Conservation (phyloP, 2,888 invertebrate species). For the Pardosa pseudoannulata region DNA sequence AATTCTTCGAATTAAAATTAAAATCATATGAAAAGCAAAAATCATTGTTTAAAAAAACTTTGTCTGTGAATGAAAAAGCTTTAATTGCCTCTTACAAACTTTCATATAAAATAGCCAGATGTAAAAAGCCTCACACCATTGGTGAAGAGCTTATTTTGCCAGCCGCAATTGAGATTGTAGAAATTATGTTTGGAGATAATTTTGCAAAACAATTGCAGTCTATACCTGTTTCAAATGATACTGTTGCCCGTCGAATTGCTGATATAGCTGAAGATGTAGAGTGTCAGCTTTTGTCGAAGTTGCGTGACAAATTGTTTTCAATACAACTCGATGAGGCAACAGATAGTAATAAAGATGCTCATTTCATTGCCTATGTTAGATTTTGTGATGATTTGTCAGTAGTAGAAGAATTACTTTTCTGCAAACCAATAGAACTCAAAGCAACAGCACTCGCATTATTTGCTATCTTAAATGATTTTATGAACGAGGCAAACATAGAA, state of each 20-base stretch:
- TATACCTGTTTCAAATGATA: slow-evolving; percentile 35
- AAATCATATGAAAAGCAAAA: too few relatives aligned
- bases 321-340: slow-evolving; percentile 36
- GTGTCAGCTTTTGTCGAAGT: slow-evolving; percentile 53
- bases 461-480: slow-evolving; percentile 41
- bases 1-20: too few relatives aligned
- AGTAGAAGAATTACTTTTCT: slow-evolving; percentile 36
- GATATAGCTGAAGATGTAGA: slow-evolving; percentile 61
- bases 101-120: slow-evolving; percentile 49
- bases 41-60: too few relatives aligned
- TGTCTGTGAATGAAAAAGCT: too few relatives aligned
- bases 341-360: slow-evolving; percentile 42
- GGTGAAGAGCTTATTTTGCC: slow-evolving; percentile 36
- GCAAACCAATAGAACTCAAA: slow-evolving; percentile 31
- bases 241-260: slow-evolving; percentile 48
- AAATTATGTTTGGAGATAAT: slow-evolving; percentile 23
- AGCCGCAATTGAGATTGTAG: slow-evolving; percentile 15
- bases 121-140: slow-evolving; percentile 48
- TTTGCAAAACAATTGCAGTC: slow-evolving; percentile 18
- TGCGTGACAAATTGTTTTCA: slow-evolving; percentile 58
- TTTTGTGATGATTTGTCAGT: slow-evolving; percentile 40
- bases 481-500: slow-evolving; percentile 56
- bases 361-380: slow-evolving; percentile 27
- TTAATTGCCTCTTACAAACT: too few relatives aligned
- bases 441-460: slow-evolving; percentile 16